Conservation (phyloP, 2,888 invertebrate species). For the Mechanitis mazaeus region DNA sequence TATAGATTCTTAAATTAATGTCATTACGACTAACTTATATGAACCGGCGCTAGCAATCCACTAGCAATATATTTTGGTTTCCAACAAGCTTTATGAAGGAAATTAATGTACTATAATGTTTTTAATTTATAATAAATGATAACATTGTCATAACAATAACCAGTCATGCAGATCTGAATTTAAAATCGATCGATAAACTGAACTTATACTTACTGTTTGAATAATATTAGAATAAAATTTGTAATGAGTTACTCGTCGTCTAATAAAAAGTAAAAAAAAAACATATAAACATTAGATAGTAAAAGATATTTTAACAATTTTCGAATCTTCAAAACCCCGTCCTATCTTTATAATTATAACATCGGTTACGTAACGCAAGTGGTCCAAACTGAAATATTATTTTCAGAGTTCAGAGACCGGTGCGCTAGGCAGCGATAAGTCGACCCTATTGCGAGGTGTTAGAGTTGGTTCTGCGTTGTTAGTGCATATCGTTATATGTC, state of each 20-base stretch:
- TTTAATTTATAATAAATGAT: neutral
- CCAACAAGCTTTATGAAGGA: no score
- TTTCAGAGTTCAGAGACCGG: slow-evolving; percentile 73
- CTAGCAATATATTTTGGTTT: neutral
- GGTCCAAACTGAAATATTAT: slow-evolving; percentile 72
- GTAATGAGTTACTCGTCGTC: neutral
- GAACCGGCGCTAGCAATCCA: slow-evolving; percentile 3
- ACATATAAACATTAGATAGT: neutral
- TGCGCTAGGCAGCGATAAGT: slow-evolving; percentile 37
- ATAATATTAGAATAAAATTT: no score
- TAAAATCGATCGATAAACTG: no score
- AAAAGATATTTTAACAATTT: slow-evolving; percentile 6
- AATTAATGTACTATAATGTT: no score
- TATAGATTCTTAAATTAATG: slow-evolving; percentile 62
- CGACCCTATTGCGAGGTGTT: slow-evolving; percentile 46
- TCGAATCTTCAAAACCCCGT: slow-evolving; percentile 35
- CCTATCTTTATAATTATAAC: slow-evolving; percentile 70
- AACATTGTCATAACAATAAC: no score
- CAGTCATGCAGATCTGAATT: no score
- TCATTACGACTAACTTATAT: slow-evolving; percentile 35
- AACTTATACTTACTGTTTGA: no score
- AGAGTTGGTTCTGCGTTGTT: slow-evolving; percentile 53
- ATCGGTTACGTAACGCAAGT: slow-evolving; percentile 70
- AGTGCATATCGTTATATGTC: slow-evolving; percentile 39
- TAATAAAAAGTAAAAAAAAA: neutral